Percentiles rank a stretch among this genome's conserved stretches.
Conservation (phyloP, 1,140 invertebrate species). For the Cylas formicarius region DNA sequence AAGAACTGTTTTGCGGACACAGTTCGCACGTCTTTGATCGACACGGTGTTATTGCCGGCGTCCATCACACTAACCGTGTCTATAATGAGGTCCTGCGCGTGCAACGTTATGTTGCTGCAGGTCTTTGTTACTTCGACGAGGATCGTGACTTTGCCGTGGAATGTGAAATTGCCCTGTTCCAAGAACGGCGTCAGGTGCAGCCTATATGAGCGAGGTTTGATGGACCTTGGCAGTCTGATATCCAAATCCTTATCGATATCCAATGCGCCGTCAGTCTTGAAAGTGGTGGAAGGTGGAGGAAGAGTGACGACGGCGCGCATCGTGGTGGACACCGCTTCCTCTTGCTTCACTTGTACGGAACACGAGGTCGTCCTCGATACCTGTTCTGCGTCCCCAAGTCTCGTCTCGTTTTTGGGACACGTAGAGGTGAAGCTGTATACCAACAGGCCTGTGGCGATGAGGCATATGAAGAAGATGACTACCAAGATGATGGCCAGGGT, state of each 20-base stretch:
- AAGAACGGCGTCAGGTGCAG: constrained; percentile 64
- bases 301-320: too few relatives aligned
- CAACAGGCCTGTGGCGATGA: constrained; percentile 26
- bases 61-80: constrained; percentile 46
- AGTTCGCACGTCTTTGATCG: constrained; percentile 43
- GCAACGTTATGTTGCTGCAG: constrained; percentile 68
- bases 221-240: constrained; percentile 58
- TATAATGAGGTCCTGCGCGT: constrained; percentile 62
- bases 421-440: constrained; percentile 24
- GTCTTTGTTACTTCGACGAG: constrained; percentile 55
- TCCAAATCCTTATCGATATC: constrained; percentile 43
- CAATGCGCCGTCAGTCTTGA: too few relatives aligned
- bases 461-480: constrained; percentile 21
- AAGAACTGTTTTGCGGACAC: constrained; percentile 68
- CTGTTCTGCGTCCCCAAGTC: too few relatives aligned
- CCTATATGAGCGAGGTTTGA: constrained; percentile 61
- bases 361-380: too few relatives aligned
- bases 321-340: too few relatives aligned
- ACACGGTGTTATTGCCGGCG: constrained; percentile 28
- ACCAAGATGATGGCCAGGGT: constrained; percentile 24
- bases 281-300: too few relatives aligned
- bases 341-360: too few relatives aligned
- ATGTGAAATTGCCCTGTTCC: constrained; percentile 66
- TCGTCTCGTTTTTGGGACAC: constrained; percentile 11
- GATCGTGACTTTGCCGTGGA: constrained; percentile 64